Evolutionary conservation across 2,888 invertebrate species (phyloP), one percentile per base, ranked within the genome.

Genomic region (Gari tellinella): DNA sequence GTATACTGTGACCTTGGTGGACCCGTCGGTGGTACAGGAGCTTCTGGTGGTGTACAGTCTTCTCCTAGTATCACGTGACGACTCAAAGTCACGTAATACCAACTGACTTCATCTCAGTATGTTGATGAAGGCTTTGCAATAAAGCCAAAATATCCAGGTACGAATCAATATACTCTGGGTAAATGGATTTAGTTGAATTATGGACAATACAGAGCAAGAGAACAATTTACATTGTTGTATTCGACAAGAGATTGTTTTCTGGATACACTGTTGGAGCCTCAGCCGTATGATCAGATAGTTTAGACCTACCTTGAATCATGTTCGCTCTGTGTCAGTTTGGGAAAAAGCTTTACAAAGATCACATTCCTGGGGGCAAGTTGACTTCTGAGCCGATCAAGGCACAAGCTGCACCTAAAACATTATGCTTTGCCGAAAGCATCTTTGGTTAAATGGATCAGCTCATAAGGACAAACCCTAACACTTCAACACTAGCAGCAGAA

Each of bases 221-320:
- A n/a, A n/a, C n/a, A n/a, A n/a, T n/a, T n/a, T n/a, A n/a, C n/a
- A n/a, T n/a, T n/a, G n/a, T n/a, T n/a, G n/a, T n/a, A n/a, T n/a
- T n/a, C n/a, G n/a, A n/a, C 31, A 21, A 64, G 37, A 64, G 55
- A 56, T 25, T 37, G 10, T 15, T 45, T 64, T 37, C 37, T 45
- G 17, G 25, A 56, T 14, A 10, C 26, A 8, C 46, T 64, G 23
- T 17, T 19, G 10, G 25, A 55, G 31, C 55, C 55, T 14, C 43
- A 48, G 43, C 43, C 43, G 15, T 55, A 41, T 58, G 58, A 58
- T 43, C 57, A 41, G 43, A 17, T 31, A 49, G 57, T 48, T 23
- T 26, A 66, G 26, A 53, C 51, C 17, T 60, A 57, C 17, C 25
- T 66, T 5, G 25, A 48, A 25, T 68, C 23, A 37, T 68, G 56